Evolutionary conservation across 2,797 vertebrate genomes (phyloP), one percentile per base, ranked within the genome.

Genomic region (Lepilemur ruficaudatus): DNA sequence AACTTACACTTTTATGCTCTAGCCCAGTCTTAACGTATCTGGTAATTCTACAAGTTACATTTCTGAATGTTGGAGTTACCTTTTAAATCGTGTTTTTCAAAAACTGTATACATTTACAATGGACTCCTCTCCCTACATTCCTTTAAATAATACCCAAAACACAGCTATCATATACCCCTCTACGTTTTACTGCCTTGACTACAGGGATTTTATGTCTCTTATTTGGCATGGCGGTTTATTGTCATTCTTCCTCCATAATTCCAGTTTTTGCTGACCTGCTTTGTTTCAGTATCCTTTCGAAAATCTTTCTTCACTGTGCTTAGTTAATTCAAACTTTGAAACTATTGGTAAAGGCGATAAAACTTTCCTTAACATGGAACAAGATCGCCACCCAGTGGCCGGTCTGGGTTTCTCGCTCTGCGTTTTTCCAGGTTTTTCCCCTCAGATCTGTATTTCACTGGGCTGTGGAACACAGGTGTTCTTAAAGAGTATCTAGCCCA

Each of bases 331-430:
- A 96, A 98, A 98, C 94, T 95, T 98, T 86, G 25, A 23, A 83
- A 79, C 94, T 55, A 70, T 73, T 43, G 78, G 46, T 28, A n/a
- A 35, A 73, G 57, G 75, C 41, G 12, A 0, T n/a, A 94, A 57
- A 55, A 23, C 23, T 43, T 94, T 87, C 61, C 79, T 88, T 81
- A 55, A 55, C 30, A 0, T 96, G 97, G 98, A 98, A 98, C 98
- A 98, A 98, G 96, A 98, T 97, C 97, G 96, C 96, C 98, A 98
- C 97, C 98, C 93, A 98, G 98, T 97, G 98, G 98, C 76, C 92
- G 96, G 0, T 9, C 0, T 50, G 85, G 20, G 91, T 14, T 80
- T 41, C 11, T 52, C 20, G 5, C 41, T 7, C 30, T 3, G 41
- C 28, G 46, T 41, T 38, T 57, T 94, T 76, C n/a, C 67, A 73